A percentile compares a stretch with the other conserved stretches of the same genome.
Evolutionary conservation across 1,140 invertebrate genomes (phyloP).

Genomic region (Hycleus phaleratus): DNA sequence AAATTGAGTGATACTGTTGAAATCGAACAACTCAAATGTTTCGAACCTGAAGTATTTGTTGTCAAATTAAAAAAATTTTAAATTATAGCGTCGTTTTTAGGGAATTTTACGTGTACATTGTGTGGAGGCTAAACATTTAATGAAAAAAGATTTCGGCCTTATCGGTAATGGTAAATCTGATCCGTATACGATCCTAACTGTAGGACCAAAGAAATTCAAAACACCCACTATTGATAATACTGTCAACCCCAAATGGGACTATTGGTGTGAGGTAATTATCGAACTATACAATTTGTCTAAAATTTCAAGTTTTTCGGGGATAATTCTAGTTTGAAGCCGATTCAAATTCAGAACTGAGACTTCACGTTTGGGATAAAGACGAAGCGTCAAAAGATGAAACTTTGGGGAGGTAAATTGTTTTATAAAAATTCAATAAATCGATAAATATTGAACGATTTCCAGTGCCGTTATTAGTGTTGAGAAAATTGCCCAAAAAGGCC

Average conservation of each 20-base stretch:
- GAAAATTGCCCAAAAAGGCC: constrained; percentile 57
- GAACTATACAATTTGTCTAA: constrained; percentile 2
- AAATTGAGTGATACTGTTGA: constrained; percentile 5
- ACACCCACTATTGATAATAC: constrained; percentile 81
- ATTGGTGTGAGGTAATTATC: constrained; percentile 72
- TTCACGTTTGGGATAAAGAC: constrained; percentile 66
- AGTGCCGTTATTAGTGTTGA: constrained; percentile 55
- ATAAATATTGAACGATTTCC: constrained; percentile 9
- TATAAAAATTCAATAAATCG: background rate
- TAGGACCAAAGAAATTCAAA: constrained; percentile 76
- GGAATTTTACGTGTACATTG: constrained; percentile 75
- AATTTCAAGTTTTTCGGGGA: background rate
- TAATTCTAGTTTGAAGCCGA: background rate
- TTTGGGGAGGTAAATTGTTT: constrained; percentile 59
- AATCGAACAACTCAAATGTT: constrained; percentile 60
- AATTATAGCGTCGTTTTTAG: constrained; percentile 39
- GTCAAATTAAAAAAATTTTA: background rate
- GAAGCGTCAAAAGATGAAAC: constrained; percentile 60
- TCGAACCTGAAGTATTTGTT: constrained; percentile 56
- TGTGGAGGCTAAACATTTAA: constrained; percentile 79
- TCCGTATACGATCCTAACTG: constrained; percentile 77
- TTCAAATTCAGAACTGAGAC: constrained; percentile 1
- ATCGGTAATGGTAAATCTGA: constrained; percentile 79
- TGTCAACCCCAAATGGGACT: constrained; percentile 88
- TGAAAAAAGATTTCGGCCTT: constrained; percentile 69